phyloP scores from a whole-genome alignment of 2,888 invertebrate species.

The Chirona hameri region DNA sequence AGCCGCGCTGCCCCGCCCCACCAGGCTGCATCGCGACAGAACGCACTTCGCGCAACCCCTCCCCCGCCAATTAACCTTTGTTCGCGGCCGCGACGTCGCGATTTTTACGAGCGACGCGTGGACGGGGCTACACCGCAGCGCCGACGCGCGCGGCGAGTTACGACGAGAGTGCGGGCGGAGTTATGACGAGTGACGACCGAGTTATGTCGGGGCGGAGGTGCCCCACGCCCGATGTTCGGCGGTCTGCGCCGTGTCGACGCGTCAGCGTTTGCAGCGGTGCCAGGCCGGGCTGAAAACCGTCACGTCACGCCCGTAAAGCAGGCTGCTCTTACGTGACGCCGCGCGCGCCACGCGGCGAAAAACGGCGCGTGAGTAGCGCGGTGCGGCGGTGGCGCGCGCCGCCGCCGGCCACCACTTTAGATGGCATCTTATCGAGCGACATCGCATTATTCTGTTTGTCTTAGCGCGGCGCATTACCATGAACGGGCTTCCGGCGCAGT shows the following conservation, averaged over 20 bases:
- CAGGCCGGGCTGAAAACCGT: background rate
- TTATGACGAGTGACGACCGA: background rate
- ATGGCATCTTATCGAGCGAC: background rate
- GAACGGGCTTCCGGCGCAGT: background rate
- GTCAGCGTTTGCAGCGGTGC: background rate
- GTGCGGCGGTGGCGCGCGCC: background rate
- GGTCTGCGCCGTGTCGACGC: background rate
- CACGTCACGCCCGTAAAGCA: background rate
- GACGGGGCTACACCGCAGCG: background rate
- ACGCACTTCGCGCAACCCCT: background rate
- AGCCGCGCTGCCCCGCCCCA: too few species aligned
- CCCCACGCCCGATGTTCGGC: too few species aligned
- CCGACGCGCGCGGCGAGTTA: background rate
- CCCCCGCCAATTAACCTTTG: background rate
- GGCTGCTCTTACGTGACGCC: background rate
- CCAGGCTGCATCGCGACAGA: background rate
- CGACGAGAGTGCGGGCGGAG: background rate
- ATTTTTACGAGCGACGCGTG: background rate
- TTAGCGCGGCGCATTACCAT: background rate
- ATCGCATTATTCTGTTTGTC: constrained; percentile 28
- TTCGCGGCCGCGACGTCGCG: background rate
- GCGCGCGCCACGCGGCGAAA: background rate
- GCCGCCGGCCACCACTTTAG: constrained; percentile 8
- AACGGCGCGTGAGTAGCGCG: background rate
- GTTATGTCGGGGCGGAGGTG: background rate